Conservation (phyloP, 1,140 invertebrate species). For the Heliconius eleuchia region DNA sequence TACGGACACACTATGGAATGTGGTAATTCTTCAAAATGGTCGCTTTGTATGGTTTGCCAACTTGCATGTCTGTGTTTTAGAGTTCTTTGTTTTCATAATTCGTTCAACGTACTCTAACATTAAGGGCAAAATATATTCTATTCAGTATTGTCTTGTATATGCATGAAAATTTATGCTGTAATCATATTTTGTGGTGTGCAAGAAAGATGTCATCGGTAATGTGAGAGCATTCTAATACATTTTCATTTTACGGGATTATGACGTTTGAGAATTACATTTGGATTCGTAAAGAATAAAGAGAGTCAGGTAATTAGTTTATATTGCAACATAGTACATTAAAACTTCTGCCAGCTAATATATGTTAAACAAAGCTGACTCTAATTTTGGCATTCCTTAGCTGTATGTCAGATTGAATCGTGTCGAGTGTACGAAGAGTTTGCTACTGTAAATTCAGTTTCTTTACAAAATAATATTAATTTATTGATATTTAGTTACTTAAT, state of each 20-base stretch:
- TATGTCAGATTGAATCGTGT: constrained; percentile 70
- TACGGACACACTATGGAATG: constrained; percentile 81
- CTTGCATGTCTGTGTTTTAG: constrained; percentile 81
- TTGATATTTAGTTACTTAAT: background rate
- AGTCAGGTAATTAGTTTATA: constrained; percentile 54
- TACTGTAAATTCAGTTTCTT: constrained; percentile 22
- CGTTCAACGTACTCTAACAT: constrained; percentile 56
- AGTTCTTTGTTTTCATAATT: constrained; percentile 82
- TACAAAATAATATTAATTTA: constrained; percentile 13
- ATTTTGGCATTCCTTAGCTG: constrained; percentile 75
- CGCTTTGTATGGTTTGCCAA: constrained; percentile 83
- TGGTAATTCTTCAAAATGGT: constrained; percentile 84
- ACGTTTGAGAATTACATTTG: constrained; percentile 67
- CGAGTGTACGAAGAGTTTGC: constrained; percentile 53
- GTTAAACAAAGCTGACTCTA: constrained; percentile 63
- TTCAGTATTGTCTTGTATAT: constrained; percentile 50
- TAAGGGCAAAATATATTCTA: constrained; percentile 53
- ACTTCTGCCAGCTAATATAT: constrained; percentile 25
- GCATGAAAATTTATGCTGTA: constrained; percentile 50
- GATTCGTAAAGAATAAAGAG: constrained; percentile 62
- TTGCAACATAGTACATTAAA: constrained; percentile 29
- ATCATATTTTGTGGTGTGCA: constrained; percentile 58
- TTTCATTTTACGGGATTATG: constrained; percentile 76
- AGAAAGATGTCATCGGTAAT: constrained; percentile 78
- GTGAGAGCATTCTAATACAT: constrained; percentile 75